Conservation (phyloP, 2,113 vertebrate genomes). For the Anoura caudifer region DNA sequence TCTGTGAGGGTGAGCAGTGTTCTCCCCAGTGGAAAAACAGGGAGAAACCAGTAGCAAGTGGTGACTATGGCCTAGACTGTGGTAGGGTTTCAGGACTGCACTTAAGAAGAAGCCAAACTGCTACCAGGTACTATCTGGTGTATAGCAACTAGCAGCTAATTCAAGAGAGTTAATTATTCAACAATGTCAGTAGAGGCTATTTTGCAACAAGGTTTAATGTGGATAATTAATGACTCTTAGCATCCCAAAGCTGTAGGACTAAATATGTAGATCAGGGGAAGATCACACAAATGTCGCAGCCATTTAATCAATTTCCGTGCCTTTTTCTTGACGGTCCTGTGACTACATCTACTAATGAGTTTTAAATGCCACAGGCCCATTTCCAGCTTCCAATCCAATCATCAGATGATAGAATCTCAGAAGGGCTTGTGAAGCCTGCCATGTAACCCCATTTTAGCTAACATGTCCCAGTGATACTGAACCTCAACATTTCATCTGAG, state of each 20-base stretch:
- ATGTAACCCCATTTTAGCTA: not conserved
- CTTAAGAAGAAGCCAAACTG: not conserved
- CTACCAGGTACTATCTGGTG: not conserved
- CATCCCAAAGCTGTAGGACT: slow-evolving; percentile 26
- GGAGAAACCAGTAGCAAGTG: not conserved
- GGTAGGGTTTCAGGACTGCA: not conserved
- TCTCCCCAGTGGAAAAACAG: not conserved
- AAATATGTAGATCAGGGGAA: slow-evolving; percentile 19
- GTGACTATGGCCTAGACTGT: not conserved
- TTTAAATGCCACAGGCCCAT: slow-evolving; percentile 3
- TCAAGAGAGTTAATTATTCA: slow-evolving; percentile 55
- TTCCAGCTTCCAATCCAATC: not conserved
- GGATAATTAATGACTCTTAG: slow-evolving; percentile 52
- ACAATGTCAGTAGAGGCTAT: slow-evolving; percentile 26
- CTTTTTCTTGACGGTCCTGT: not conserved
- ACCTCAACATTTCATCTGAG: not conserved
- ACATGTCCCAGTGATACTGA: not conserved
- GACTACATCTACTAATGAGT: slow-evolving; percentile 17
- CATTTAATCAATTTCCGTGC: slow-evolving; percentile 32
- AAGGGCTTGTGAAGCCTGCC: not conserved
- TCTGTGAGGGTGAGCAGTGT: not conserved
- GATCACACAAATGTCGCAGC: not conserved
- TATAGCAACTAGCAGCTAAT: slow-evolving; percentile 15
- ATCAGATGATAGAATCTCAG: not conserved
- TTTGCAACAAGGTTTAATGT: slow-evolving; percentile 35